These are phyloP conservation scores for Ips typographus DNA, from an alignment of 1,140 invertebrate genomes.

Conservation along the genomic window DNA sequence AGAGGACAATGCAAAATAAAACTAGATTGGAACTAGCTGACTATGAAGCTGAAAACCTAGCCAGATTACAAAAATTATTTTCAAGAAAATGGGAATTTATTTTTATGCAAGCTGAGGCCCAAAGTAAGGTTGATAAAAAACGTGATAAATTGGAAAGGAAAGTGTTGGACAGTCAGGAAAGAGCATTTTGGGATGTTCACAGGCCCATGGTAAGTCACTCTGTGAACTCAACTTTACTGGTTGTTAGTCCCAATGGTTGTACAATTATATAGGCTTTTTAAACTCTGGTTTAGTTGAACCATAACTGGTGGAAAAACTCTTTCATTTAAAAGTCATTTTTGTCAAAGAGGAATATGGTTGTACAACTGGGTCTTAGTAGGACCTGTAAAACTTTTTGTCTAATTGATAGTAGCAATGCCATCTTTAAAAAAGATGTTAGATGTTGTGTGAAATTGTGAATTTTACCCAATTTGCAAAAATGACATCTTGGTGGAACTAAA, in stretches of 20 bases:
- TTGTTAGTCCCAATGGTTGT: neutral
- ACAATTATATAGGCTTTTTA: neutral
- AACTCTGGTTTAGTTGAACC: no score
- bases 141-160: conserved; percentile 97
- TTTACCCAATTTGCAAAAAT: no score
- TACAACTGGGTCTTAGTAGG: no score
- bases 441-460: no score
- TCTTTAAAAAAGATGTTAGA: no score
- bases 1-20: conserved; percentile 99
- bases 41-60: conserved; percentile 98
- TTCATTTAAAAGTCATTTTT: no score
- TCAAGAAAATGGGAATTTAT: conserved; percentile 99
- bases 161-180: conserved; percentile 97
- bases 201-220: conserved; percentile 80
- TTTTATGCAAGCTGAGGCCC: conserved; percentile 93
- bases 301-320: no score
- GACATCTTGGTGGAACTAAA: no score
- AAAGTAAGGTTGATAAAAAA: conserved; percentile 96
- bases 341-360: no score
- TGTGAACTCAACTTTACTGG: no score
- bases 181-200: conserved; percentile 99
- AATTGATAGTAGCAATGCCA: no score
- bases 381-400: no score
- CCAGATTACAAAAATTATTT: conserved; percentile 98
- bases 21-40: conserved; percentile 94